Base-by-base conservation (phyloP, 2,888 invertebrate species). In the Apamea epomidion region DNA sequence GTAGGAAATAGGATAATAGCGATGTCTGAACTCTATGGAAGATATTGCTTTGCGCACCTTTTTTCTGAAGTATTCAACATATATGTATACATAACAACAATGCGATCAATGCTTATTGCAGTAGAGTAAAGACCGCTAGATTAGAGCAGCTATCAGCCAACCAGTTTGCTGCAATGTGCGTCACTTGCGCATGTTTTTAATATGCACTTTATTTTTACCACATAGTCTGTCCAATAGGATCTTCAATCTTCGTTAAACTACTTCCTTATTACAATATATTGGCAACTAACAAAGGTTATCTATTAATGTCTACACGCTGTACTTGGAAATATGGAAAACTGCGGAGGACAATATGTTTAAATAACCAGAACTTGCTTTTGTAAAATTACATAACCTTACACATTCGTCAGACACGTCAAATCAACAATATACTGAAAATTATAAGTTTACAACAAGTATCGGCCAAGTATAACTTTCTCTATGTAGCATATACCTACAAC, bases 221-320 rank as follows among this genome's bases (percentile, higher is more conserved):
- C 64, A 21, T 48, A 60, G 14, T 60, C 25, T 37, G 12, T 69
- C 58, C 64, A 69, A 84, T 64, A 48, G 72, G 7, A 64, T 84
- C 79, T 73, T 82, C 68, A 82, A 73, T 82, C 84, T 78, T 73
- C 42, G 64, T 73, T 21, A 69, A 64, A 80, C 60, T 54, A 60
- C 73, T 84, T 82, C 84, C 80, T 80, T 73, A 82, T 70, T n/a
- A 45, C 65, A 74, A 83, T 42, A 60, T 65, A 86, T 76, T 85
- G 76, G 73, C 85, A 70, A 45, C 29, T 67, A 62, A 76, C 70
- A 71, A 83, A 83, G 77, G 69, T 68, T 69, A 14, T 70, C 45
- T 77, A 21, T 83, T 69, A 68, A 37, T 29, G 69, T 58, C 29
- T 58, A 25, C 25, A 54, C 5, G 2, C 14, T 62, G 10, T 18